phyloP scores from a whole-genome alignment of 1,140 invertebrate species.

The Chelonus insularis region DNA sequence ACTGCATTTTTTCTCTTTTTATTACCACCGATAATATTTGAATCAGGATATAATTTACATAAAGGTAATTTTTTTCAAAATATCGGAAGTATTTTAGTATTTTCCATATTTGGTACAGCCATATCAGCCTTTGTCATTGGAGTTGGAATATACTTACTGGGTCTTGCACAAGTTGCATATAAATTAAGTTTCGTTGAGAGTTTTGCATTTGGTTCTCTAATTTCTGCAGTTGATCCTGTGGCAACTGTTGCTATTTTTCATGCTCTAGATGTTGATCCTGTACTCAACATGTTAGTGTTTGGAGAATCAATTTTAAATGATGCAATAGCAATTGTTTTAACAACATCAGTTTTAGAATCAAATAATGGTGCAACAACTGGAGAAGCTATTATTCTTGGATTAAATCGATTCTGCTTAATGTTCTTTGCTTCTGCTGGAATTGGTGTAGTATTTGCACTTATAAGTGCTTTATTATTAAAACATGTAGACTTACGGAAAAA shows the following conservation, averaged over 20 bases:
- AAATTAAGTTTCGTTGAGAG: slow-evolving; percentile 92
- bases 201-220: slow-evolving; percentile 97
- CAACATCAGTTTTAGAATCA: slow-evolving; percentile 82
- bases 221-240: slow-evolving; percentile 98
- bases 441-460: slow-evolving; percentile 92
- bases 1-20: slow-evolving; percentile 96
- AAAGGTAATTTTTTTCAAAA: slow-evolving; percentile 99
- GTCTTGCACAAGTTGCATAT: slow-evolving; percentile 87
- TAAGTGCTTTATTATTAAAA: slow-evolving; percentile 92
- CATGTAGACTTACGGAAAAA: slow-evolving; percentile 96
- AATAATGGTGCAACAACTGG: slow-evolving; percentile 71
- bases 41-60: slow-evolving; percentile 97
- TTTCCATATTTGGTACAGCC: slow-evolving; percentile 95
- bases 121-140: slow-evolving; percentile 95
- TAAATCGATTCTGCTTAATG: slow-evolving; percentile 93
- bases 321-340: slow-evolving; percentile 96
- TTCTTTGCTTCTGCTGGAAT: slow-evolving; percentile 98
- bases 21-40: slow-evolving; percentile 98
- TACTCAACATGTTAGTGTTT: slow-evolving; percentile 98
- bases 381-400: slow-evolving; percentile 85
- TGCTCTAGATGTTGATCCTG: slow-evolving; percentile 91
- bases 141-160: slow-evolving; percentile 91
- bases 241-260: slow-evolving; percentile 98
- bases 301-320: slow-evolving; percentile 98
- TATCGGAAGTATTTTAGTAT: slow-evolving; percentile 91